Evolutionary conservation across 2,113 vertebrate species (phyloP).

Genomic region (Megaceryle maxima): DNA sequence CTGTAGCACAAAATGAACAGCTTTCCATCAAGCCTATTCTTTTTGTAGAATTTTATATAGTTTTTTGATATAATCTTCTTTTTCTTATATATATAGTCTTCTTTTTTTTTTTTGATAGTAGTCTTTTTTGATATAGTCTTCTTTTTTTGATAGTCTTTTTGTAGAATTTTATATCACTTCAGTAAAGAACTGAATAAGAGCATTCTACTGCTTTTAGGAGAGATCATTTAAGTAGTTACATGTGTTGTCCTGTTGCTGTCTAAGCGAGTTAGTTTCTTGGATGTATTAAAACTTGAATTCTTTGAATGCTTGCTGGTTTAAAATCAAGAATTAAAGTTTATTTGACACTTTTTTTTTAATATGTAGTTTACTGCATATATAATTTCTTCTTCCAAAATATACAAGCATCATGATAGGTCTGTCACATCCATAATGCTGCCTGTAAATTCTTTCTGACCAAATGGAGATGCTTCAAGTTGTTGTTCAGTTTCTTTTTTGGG

Average conservation of each 20-base stretch:
- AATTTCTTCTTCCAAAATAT: neutral
- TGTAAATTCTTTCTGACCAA: neutral
- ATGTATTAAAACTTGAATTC: neutral
- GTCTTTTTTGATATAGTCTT: neutral
- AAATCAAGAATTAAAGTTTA: neutral
- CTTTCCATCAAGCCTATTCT: neutral
- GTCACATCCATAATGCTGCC: neutral
- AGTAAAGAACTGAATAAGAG: neutral
- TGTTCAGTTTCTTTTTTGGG: neutral
- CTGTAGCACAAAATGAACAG: neutral
- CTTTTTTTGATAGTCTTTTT: neutral
- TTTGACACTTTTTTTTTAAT: neutral
- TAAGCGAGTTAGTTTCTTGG: neutral
- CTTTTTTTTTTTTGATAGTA: neutral
- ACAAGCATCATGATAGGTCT: neutral
- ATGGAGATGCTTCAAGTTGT: neutral
- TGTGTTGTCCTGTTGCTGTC: neutral
- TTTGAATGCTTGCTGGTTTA: neutral
- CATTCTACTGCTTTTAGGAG: neutral
- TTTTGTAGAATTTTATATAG: neutral
- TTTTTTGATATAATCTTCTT: no score
- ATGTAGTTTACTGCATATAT: neutral
- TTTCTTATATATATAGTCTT: neutral
- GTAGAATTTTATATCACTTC: neutral
- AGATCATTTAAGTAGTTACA: neutral